These are phyloP conservation scores for Cheilosia vulpina DNA, from an alignment of 2,888 invertebrate genomes.

Conservation along the genomic window DNA sequence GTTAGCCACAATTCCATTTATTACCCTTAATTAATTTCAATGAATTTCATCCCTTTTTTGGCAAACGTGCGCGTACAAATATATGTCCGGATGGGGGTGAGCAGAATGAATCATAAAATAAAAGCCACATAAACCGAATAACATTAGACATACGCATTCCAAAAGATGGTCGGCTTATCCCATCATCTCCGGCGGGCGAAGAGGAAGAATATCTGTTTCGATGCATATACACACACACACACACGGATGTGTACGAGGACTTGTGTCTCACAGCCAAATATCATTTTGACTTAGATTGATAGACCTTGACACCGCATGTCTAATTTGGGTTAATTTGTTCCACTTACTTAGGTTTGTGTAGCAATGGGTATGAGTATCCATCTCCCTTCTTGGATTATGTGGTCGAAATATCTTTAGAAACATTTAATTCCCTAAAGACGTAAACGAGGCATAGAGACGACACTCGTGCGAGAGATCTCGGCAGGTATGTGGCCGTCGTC, in stretches of 20 bases:
- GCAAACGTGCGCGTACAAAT: slow-evolving; percentile 4
- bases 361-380: slow-evolving; percentile 41
- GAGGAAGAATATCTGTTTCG: slow-evolving; percentile 2
- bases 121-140: slow-evolving; percentile 67
- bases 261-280: slow-evolving; percentile 54
- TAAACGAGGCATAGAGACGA: slow-evolving; percentile 52
- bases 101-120: slow-evolving; percentile 66
- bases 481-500: slow-evolving; percentile 4
- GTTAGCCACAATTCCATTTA: slow-evolving; percentile 74
- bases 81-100: slow-evolving; percentile 10
- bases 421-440: slow-evolving; percentile 72
- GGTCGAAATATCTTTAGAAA: slow-evolving; percentile 71
- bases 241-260: neutral
- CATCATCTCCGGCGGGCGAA: slow-evolving; percentile 42
- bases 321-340: slow-evolving; percentile 76
- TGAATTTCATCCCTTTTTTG: slow-evolving; percentile 73
- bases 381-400: slow-evolving; percentile 51
- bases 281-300: slow-evolving; percentile 76
- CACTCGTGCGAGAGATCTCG: slow-evolving; percentile 17
- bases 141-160: slow-evolving; percentile 55
- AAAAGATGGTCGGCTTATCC: slow-evolving; percentile 61
- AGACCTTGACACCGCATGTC: slow-evolving; percentile 76
- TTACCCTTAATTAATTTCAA: slow-evolving; percentile 75
- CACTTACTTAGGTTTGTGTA: slow-evolving; percentile 72
- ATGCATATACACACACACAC: neutral